A percentile compares a stretch with the other conserved stretches of the same genome.
These are phyloP conservation scores for Tetragonula carbonaria DNA, from an alignment of 2,888 invertebrate species.

Conservation along the genomic window DNA sequence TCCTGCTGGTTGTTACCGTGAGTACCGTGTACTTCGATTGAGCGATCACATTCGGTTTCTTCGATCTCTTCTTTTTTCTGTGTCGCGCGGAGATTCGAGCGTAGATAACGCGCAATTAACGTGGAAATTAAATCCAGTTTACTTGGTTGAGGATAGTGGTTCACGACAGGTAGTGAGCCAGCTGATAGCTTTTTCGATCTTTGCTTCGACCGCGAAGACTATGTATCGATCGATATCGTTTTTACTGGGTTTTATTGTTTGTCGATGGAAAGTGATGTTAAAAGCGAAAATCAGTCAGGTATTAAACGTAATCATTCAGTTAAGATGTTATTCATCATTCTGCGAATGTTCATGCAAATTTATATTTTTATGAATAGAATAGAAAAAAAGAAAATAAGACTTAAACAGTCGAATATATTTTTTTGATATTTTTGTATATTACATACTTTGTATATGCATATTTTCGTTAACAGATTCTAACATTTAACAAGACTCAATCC, in stretches of 20 bases:
- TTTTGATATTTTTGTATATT: too few relatives aligned
- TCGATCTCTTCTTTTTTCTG: neutral
- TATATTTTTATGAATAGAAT: too few relatives aligned
- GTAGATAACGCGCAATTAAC: constrained; percentile 40
- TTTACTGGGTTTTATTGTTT: neutral
- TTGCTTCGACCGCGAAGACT: neutral
- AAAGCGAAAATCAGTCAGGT: neutral
- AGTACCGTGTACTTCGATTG: constrained; percentile 8
- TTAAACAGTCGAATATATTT: too few relatives aligned
- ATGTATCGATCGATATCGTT: neutral
- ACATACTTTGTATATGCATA: too few relatives aligned
- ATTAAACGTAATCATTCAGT: too few relatives aligned
- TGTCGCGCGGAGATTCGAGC: constrained; percentile 18
- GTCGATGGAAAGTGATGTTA: neutral
- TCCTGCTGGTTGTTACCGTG: neutral
- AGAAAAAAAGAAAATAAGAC: too few relatives aligned
- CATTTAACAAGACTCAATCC: too few relatives aligned
- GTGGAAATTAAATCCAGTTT: constrained; percentile 28
- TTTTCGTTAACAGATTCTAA: too few relatives aligned
- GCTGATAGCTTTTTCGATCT: neutral
- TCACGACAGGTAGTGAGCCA: neutral
- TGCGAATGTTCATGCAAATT: too few relatives aligned
- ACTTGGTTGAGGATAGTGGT: neutral
- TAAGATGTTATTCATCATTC: too few relatives aligned
- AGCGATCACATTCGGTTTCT: constrained; percentile 34